Conservation (phyloP, 2,113 vertebrate species). For the Abramis brama region DNA sequence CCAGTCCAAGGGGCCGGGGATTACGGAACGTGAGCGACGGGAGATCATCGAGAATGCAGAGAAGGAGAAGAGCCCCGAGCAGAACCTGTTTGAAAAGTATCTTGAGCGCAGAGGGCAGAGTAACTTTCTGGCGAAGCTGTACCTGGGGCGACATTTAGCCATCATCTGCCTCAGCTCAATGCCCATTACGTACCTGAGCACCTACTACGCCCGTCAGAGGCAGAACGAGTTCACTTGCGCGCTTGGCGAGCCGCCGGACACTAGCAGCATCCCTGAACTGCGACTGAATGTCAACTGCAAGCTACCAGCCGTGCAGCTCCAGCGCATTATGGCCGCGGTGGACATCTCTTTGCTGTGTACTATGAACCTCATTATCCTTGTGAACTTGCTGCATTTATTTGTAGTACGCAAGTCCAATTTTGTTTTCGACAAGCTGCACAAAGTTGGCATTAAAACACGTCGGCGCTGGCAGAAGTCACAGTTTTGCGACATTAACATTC, state of each 20-base stretch:
- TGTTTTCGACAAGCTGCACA: conserved; percentile 98
- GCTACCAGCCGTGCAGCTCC: conserved; percentile 93
- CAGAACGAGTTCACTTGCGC: conserved; percentile 98
- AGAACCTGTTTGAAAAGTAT: conserved; percentile 99
- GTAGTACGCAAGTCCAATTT: conserved; percentile 99
- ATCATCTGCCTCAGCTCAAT: conserved; percentile 96
- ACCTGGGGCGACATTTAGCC: conserved; percentile 90
- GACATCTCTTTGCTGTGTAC: conserved; percentile 92
- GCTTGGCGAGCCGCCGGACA: conserved; percentile 88
- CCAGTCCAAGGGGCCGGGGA: conserved; percentile 96
- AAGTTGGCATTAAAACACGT: conserved; percentile 96
- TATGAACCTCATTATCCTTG: conserved; percentile 94
- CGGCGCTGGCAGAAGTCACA: conserved; percentile 97
- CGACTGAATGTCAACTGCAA: conserved; percentile 93
- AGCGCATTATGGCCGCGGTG: conserved; percentile 94
- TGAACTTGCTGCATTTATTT: conserved; percentile 95
- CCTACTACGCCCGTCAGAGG: conserved; percentile 93
- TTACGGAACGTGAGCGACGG: conserved; percentile 90
- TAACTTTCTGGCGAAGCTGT: conserved; percentile 97
- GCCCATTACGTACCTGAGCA: conserved; percentile 94
- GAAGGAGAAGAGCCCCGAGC: conserved; percentile 98
- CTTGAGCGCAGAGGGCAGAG: conserved; percentile 94
- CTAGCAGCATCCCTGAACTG: conserved; percentile 81
- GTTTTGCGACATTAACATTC: conserved; percentile 99
- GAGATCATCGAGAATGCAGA: conserved; percentile 99